Base-by-base conservation (phyloP, 2,888 invertebrate species). In the Rhodophaea formosa region DNA sequence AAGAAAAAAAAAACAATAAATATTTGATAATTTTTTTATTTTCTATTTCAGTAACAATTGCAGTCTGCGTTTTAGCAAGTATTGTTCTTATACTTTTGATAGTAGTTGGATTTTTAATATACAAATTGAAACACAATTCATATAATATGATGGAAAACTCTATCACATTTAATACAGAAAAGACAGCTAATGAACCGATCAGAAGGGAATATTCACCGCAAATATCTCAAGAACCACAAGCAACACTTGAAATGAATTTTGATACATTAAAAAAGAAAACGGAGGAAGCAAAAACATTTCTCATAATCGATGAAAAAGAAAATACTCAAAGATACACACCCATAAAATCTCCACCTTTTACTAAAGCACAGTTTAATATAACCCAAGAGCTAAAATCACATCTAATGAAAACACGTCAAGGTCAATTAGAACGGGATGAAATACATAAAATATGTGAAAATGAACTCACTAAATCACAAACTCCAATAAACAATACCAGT, bases 361-460 rank as follows among this genome's bases (percentile, higher is more conserved):
- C 5, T 30, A 30, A 14, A 14, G 35, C 16, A n/a, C 47, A 56
- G 8, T 47, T 42, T 1, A 46, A 46, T 15, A 49, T 56, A 14
- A 39, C 17, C 1, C 23, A 56, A 1, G 49, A 56, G 42, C 30
- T 56, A 10, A 49, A 43, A 56, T 32, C 15, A 7, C 49, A 56
- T n/a, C 49, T 30, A 49, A 8, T 15, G 10, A 45, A 55, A 17
- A 17, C 44, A 45, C 30, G 54, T 8, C 44, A 35, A 32, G 32
- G 16, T 35, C 15, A 30, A 30, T 42, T 42, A 30, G 23, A 49
- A 15, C 42, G 16, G 30, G 56, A 56, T n/a, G 49, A 56, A 8
- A 49, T 56, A 42, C 23, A 43, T 1, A 49, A 56, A 49, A 56
- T 56, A 29, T 56, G 56, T 30, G n/a, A 56, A 29, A 42, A 43